These are phyloP conservation scores for Diadromus collaris DNA, from an alignment of 2,888 invertebrate species.

Conservation along the genomic window DNA sequence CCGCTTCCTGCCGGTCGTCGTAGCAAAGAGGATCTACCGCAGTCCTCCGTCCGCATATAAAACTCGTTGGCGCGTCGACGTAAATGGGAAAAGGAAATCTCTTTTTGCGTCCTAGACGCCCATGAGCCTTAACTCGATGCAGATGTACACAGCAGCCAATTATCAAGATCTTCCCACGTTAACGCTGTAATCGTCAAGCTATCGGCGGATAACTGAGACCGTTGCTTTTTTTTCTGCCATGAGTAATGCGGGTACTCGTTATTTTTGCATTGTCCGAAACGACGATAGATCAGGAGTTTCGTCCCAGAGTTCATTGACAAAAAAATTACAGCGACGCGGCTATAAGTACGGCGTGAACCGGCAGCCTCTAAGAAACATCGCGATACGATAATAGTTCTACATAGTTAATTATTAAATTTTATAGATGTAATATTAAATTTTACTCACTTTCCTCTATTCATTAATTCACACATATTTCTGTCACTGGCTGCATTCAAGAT, in stretches of 20 bases:
- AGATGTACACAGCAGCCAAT: constrained; percentile 62
- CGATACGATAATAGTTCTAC: constrained; percentile 7
- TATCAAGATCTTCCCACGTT: constrained; percentile 69
- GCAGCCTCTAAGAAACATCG: constrained; percentile 33
- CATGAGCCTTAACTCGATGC: constrained; percentile 63
- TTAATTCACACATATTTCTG: neutral
- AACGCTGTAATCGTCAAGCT: constrained; percentile 61
- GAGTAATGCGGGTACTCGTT: constrained; percentile 42
- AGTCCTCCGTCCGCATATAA: constrained; percentile 45
- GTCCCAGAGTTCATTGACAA: constrained; percentile 41
- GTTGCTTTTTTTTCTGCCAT: constrained; percentile 8
- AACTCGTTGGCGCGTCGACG: constrained; percentile 62
- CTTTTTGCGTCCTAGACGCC: constrained; percentile 60
- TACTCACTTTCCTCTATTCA: neutral
- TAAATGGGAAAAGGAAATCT: constrained; percentile 73
- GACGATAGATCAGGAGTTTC: constrained; percentile 41
- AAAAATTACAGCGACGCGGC: constrained; percentile 43
- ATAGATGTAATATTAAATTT: neutral
- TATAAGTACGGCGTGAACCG: neutral
- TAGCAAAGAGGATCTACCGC: constrained; percentile 50
- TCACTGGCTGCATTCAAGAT: neutral
- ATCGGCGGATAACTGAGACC: constrained; percentile 49
- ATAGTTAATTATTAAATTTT: constrained; percentile 2
- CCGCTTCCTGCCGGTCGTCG: constrained; percentile 50
- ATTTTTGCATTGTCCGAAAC: constrained; percentile 49